These are phyloP conservation scores for Drosophila hamatofila DNA, from an alignment of 2,888 invertebrate species.

Conservation along the genomic window DNA sequence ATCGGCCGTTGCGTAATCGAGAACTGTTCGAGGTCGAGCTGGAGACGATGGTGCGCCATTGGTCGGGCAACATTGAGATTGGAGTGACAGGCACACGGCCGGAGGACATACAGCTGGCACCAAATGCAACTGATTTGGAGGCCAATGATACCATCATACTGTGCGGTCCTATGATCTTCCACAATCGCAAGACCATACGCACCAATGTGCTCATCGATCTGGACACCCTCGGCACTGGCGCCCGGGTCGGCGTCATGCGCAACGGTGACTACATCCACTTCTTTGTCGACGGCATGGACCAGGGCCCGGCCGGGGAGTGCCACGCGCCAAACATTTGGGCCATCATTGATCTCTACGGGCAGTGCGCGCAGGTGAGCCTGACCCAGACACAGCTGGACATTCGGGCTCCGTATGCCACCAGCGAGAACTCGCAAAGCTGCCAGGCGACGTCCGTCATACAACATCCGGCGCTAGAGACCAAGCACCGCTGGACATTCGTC, in stretches of 20 bases:
- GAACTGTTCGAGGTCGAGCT: conserved; percentile 96
- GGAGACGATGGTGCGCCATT: conserved; percentile 95
- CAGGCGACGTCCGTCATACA: conserved; percentile 87
- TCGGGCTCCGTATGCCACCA: conserved; percentile 85
- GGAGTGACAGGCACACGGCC: conserved; percentile 96
- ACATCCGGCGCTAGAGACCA: conserved; percentile 86
- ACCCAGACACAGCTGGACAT: conserved; percentile 81
- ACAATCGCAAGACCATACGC: conserved; percentile 92
- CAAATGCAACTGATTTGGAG: conserved; percentile 96
- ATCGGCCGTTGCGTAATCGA: conserved; percentile 93
- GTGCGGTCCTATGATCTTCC: conserved; percentile 96
- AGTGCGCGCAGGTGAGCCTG: conserved; percentile 94
- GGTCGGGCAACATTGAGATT: conserved; percentile 96
- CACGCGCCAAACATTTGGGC: conserved; percentile 94
- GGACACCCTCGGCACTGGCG: conserved; percentile 92
- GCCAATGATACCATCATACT: conserved; percentile 96
- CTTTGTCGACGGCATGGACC: conserved; percentile 94
- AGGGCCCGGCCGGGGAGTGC: conserved; percentile 93
- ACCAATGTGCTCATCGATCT: conserved; percentile 95
- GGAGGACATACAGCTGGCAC: conserved; percentile 94
- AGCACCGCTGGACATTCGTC: conserved; percentile 85
- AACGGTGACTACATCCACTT: conserved; percentile 94
- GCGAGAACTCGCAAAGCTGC: conserved; percentile 87
- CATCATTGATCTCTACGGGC: conserved; percentile 97
- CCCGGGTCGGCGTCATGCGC: conserved; percentile 94